Base-by-base conservation (phyloP, 1,140 invertebrate species). In the Rhagoletis pomonella region DNA sequence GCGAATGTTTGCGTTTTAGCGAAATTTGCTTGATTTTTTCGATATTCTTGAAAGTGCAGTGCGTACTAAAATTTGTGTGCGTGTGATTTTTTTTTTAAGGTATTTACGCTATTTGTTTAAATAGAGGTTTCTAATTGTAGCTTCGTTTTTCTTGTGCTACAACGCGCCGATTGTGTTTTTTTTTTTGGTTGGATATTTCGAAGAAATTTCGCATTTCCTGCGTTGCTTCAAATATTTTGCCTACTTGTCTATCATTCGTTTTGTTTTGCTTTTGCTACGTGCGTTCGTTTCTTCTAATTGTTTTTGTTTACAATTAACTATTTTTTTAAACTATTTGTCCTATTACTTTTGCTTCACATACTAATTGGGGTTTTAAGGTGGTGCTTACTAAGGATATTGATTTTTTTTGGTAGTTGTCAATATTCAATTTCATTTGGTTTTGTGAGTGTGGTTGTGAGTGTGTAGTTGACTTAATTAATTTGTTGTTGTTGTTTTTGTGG, bases 11-110 rank as follows among this genome's bases (percentile, higher is more conserved):
- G 44, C 50, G 85, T 85, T 67, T 58, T 87, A 55, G 73, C 73
- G 73, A 67, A 87, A 64, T 65, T 85, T 85, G 81, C 50, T 73
- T 29, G 14, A n/a, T n/a, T 84, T 47, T 59, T 85, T 67, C 64
- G 19, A 64, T 47, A 84, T 60, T 5, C 65, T 85, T 47, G 65
- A 88, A 67, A 87, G 73, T 69, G 77, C 9, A 42, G n/a, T 88
- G 89, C 87, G 62, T 88, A 85, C 87, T 87, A 87, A 87, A 65
- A 85, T 81, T 67, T 87, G 55, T 87, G 17, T 50, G 77, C 85
- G n/a, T n/a, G n/a, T n/a, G 77, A 65, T 50, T 87, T n/a, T n/a
- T n/a, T 87, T 65, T 67, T 87, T 19, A 67, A 14, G 44, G 44
- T 67, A 60, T 85, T 67, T 65, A 67, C 44, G n/a, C 62, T 87